Conservation (phyloP, 1,140 invertebrate species). For the Drosophila tani region DNA sequence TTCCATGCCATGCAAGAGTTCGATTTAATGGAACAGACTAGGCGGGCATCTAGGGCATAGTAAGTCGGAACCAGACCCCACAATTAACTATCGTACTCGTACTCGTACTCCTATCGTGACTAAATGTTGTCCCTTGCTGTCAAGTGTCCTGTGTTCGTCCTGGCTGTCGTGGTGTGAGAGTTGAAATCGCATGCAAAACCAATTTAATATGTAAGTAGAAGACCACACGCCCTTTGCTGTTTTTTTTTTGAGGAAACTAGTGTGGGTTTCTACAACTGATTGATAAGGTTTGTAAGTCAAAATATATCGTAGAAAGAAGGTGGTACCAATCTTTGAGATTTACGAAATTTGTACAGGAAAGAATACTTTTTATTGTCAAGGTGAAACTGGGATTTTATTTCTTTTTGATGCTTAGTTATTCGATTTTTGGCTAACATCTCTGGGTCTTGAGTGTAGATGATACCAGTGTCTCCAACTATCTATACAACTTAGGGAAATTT, state of each 20-base stretch:
- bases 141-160: constrained; percentile 41
- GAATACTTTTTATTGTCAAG: too few species aligned
- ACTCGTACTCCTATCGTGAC: constrained; percentile 56
- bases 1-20: constrained; percentile 78
- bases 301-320: fast-evolving
- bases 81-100: constrained; percentile 53
- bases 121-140: constrained; percentile 60
- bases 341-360: fast-evolving
- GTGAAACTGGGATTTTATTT: neutral
- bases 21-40: constrained; percentile 73
- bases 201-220: neutral
- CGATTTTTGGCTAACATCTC: neutral
- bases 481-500: too few species aligned
- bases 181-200: constrained; percentile 30
- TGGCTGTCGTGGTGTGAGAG: constrained; percentile 14
- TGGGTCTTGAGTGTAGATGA: too few species aligned
- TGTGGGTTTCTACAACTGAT: too few species aligned
- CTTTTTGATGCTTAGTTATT: too few species aligned
- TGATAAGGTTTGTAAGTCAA: neutral
- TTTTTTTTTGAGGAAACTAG: too few species aligned
- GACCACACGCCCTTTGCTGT: too few species aligned
- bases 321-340: neutral
- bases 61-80: constrained; percentile 65
- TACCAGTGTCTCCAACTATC: too few species aligned
- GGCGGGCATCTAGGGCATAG: constrained; percentile 71